phyloP scores from a whole-genome alignment of 1,140 invertebrate species.

The Panagrolaimus sp. region DNA sequence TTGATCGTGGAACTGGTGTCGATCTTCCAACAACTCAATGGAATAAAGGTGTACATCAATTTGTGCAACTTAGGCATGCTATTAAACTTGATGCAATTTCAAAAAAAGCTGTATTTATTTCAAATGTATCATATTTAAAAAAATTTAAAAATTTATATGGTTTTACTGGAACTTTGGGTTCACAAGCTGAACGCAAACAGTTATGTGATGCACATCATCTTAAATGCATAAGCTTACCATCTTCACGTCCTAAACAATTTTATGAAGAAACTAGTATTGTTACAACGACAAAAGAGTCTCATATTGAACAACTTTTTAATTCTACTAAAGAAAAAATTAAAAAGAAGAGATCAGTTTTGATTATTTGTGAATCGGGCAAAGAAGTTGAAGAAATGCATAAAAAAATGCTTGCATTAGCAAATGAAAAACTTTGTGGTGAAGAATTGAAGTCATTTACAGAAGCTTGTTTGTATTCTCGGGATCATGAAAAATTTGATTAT shows the following conservation, averaged over 20 bases:
- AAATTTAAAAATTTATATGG: conserved; percentile 57
- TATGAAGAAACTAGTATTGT: background rate
- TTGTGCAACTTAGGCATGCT: conserved; percentile 60
- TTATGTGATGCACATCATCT: background rate
- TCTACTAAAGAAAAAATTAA: background rate
- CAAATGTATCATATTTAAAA: conserved; percentile 59
- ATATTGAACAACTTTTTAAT: background rate
- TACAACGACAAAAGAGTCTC: background rate
- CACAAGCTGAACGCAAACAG: background rate
- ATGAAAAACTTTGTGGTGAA: too few relatives aligned
- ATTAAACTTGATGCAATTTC: conserved; percentile 54
- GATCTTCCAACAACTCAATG: conserved; percentile 58
- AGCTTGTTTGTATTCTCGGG: background rate
- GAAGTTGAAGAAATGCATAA: background rate
- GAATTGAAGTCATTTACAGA: background rate
- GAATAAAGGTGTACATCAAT: conserved; percentile 60
- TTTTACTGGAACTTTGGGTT: conserved; percentile 56
- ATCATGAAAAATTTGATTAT: background rate
- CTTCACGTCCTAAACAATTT: background rate
- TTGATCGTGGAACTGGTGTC: conserved; percentile 57
- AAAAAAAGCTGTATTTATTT: conserved; percentile 59
- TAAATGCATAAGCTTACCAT: background rate
- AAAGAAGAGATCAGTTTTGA: background rate
- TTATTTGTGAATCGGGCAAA: background rate
- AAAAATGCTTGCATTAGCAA: too few relatives aligned